phyloP scores from a whole-genome alignment of 2,113 vertebrate genomes.

The Pelvicachromis taeniatus region DNA sequence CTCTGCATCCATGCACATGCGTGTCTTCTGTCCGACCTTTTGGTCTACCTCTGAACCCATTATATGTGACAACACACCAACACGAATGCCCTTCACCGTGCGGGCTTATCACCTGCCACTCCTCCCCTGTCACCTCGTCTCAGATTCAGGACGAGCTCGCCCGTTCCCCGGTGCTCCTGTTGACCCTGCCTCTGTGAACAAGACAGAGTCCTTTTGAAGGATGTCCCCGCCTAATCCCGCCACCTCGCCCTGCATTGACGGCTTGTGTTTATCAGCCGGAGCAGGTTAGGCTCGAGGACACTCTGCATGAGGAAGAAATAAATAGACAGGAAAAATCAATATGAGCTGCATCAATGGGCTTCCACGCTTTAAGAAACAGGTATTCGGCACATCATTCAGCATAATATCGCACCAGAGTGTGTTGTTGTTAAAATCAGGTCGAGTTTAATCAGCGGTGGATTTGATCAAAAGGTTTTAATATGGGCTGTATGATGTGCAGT shows the following conservation, averaged over 20 bases:
- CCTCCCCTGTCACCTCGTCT: constrained; percentile 42
- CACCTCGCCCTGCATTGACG: constrained; percentile 39
- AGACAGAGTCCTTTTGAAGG: constrained; percentile 48
- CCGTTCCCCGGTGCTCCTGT: neutral
- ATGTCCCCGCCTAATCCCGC: constrained; percentile 37
- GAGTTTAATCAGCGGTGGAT: neutral
- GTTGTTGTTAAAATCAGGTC: constrained; percentile 18
- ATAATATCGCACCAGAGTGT: neutral
- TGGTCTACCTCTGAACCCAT: constrained; percentile 55
- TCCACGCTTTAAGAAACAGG: constrained; percentile 7
- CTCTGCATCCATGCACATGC: neutral
- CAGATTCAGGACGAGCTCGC: constrained; percentile 4
- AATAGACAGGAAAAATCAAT: constrained; percentile 56
- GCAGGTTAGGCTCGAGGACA: constrained; percentile 23
- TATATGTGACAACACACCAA: constrained; percentile 47
- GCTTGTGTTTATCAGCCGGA: constrained; percentile 48
- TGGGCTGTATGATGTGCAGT: neutral
- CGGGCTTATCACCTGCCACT: constrained; percentile 55
- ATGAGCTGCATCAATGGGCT: constrained; percentile 23
- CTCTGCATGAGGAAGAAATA: constrained; percentile 35
- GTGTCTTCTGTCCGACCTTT: constrained; percentile 48
- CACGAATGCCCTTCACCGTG: neutral
- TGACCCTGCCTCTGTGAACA: constrained; percentile 43
- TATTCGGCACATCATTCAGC: neutral
- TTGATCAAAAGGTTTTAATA: neutral